phyloP scores from a whole-genome alignment of 2,797 vertebrate genomes.

The Knipowitschia caucasica region DNA sequence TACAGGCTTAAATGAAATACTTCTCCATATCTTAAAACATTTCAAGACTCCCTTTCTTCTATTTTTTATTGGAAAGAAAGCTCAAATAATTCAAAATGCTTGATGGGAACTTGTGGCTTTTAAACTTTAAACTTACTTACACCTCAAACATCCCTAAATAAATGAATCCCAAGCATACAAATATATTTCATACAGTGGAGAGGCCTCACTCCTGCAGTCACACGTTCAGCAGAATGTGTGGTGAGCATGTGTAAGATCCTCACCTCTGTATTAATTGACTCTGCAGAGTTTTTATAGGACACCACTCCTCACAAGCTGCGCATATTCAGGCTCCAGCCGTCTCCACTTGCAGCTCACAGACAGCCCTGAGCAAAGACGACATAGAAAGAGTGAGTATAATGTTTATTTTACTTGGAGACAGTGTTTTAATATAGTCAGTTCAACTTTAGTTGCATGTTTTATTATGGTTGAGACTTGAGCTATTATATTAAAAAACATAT shows the following conservation, averaged over 20 bases:
- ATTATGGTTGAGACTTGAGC: neutral
- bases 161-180: neutral
- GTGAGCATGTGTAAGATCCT: conserved; percentile 51
- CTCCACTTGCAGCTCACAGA: conserved; percentile 5
- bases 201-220: conserved; percentile 31
- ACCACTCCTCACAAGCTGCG: conserved; percentile 13
- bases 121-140: too few species aligned
- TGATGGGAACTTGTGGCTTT: too few species aligned
- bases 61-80: too few species aligned
- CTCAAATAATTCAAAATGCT: too few species aligned
- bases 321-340: conserved; percentile 13
- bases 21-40: too few species aligned
- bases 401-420: too few species aligned
- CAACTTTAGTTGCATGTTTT: neutral
- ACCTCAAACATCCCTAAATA: neutral
- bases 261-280: conserved; percentile 69
- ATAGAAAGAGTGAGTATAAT: conserved; percentile 40
- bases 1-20: too few species aligned
- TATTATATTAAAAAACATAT: too few species aligned
- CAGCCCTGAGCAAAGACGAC: conserved; percentile 2
- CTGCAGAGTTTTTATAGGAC: conserved; percentile 40
- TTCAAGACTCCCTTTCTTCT: too few species aligned
- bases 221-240: conserved; percentile 68
- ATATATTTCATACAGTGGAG: neutral
- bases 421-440: neutral